Evolutionary conservation across 2,888 invertebrate genomes (phyloP).

Genomic region (Eristalinus sepulchralis): DNA sequence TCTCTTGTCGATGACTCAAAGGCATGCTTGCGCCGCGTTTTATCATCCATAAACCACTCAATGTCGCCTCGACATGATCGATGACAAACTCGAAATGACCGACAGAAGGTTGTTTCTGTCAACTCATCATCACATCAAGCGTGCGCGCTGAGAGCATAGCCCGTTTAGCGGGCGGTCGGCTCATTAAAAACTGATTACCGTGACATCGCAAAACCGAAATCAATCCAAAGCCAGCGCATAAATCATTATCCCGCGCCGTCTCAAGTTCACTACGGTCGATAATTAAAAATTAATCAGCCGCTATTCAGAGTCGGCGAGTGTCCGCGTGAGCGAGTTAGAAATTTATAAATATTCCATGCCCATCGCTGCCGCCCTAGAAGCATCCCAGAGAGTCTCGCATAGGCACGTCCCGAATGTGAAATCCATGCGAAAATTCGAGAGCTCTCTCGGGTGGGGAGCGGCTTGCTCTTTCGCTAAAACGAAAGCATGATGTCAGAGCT

Average conservation of each 20-base stretch:
- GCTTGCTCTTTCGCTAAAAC: background rate
- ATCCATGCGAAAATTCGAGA: background rate
- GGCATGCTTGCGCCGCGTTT: background rate
- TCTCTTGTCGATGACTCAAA: background rate
- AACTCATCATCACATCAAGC: background rate
- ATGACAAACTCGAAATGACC: background rate
- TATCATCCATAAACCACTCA: background rate
- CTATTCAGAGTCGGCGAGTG: background rate
- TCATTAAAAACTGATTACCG: constrained; percentile 1
- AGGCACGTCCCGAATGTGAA: background rate
- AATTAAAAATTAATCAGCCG: constrained; percentile 23
- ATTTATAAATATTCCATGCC: background rate
- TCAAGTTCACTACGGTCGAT: background rate
- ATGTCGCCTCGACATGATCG: background rate
- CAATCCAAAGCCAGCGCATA: background rate
- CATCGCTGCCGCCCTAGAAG: background rate
- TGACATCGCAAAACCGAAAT: constrained; percentile 7
- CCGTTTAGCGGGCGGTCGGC: background rate
- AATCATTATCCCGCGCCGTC: background rate
- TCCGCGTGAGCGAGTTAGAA: background rate
- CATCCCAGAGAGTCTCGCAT: background rate
- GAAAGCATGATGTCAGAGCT: constrained; percentile 18
- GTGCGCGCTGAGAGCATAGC: background rate
- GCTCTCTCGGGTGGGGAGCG: background rate
- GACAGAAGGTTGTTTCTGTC: background rate